These are phyloP conservation scores for Syndactyla subalaris DNA, from an alignment of 2,797 vertebrate genomes.

Conservation along the genomic window DNA sequence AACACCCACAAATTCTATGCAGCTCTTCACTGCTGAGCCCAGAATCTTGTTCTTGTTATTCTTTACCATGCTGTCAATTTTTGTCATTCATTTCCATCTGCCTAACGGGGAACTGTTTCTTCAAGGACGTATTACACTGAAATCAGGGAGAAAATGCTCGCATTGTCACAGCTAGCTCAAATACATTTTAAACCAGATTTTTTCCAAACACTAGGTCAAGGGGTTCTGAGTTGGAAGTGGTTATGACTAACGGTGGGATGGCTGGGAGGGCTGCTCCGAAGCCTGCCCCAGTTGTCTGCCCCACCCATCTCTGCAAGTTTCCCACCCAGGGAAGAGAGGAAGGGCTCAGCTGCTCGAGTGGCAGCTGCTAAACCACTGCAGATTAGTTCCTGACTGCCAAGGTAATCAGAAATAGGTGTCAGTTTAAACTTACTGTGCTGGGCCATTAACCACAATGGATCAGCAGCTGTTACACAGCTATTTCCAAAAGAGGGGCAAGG, in stretches of 20 bases:
- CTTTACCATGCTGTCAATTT: background rate
- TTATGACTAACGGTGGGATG: fast-evolving
- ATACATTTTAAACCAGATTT: background rate
- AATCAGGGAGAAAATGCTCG: background rate
- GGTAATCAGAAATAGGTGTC: constrained; percentile 29
- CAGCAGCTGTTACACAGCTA: background rate
- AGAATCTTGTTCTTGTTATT: background rate
- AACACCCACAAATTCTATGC: background rate
- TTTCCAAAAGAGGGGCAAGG: background rate
- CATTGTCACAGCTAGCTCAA: no score
- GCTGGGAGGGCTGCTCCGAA: fast-evolving
- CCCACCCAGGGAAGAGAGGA: background rate
- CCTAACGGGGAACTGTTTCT: background rate
- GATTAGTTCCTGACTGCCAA: background rate
- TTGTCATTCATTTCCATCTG: background rate
- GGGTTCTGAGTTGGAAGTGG: background rate
- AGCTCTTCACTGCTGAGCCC: background rate
- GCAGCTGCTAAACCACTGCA: constrained; percentile 45
- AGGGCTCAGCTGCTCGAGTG: constrained; percentile 23
- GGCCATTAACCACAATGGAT: background rate
- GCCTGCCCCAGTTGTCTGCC: background rate
- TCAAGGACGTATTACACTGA: background rate
- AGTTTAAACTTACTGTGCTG: background rate
- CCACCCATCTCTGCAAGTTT: background rate
- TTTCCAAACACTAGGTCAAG: background rate